Evolutionary conservation across 2,888 invertebrate genomes (phyloP), one percentile per base, ranked within the genome.

Genomic region (Volucella bombylans): DNA sequence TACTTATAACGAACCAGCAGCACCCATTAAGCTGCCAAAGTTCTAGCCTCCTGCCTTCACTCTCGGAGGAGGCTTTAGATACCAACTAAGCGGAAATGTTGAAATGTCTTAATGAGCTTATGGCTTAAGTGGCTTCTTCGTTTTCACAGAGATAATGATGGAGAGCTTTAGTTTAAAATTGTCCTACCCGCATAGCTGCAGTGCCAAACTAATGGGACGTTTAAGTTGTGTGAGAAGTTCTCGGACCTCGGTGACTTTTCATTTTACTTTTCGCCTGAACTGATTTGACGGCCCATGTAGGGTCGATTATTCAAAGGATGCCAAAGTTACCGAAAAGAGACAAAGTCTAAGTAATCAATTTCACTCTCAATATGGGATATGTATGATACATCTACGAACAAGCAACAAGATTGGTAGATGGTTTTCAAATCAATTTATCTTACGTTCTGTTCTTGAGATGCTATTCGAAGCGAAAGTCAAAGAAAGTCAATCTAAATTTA

Each of bases 71-170:
- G 82, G 79, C 61, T 80, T 74, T 81, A 81, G 72, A 69, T 81
- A 77, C 72, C 85, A 81, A 69, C 85, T 81, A 76, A 81, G 85
- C 81, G 85, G 85, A 85, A 85, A 85, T 85, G 85, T 85, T 85
- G 76, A 73, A 81, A 85, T 81, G 85, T 81, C 80, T 76, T 85
- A 81, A 85, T 85, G 85, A 85, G 85, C 85, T 85, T 85, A 85
- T 81, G 85, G 85, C 85, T 71, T 85, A 81, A 77, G 85, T 77
- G 85, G 85, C 76, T 81, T 85, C 72, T 12, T 81, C 85, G 72
- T 81, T 76, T 73, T 81, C 57, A 23, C 47, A 49, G 62, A 65
- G 85, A 85, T 85, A 85, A 85, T 81, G 81, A 81, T 67, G 85
- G 71, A 57, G 57, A 62, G 81, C 81, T 72, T 85, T 69, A 81